These are phyloP conservation scores for Timema podura DNA, from an alignment of 2,888 invertebrate species.

Conservation along the genomic window DNA sequence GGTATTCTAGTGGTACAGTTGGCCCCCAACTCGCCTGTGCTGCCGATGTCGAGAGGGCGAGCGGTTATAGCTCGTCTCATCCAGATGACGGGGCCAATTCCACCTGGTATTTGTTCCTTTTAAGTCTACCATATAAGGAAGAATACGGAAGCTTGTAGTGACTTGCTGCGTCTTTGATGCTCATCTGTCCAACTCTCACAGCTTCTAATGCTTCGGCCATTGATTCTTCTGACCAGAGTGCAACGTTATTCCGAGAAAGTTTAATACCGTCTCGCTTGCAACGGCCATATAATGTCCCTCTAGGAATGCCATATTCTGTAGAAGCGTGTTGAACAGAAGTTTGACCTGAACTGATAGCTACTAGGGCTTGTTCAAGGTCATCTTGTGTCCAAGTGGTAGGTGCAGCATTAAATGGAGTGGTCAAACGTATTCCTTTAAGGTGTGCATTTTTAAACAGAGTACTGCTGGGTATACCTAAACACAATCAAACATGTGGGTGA, in stretches of 20 bases:
- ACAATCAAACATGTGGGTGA: slow-evolving; percentile 12
- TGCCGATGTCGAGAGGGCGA: too few relatives aligned
- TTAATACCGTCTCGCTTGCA: slow-evolving; percentile 89
- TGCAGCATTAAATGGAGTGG: slow-evolving; percentile 87
- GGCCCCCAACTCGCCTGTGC: too few relatives aligned
- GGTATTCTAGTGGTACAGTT: too few relatives aligned
- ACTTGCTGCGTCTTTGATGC: slow-evolving; percentile 88
- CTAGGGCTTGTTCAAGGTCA: slow-evolving; percentile 76
- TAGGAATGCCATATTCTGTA: slow-evolving; percentile 81
- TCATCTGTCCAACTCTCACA: slow-evolving; percentile 84
- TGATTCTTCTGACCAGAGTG: slow-evolving; percentile 90
- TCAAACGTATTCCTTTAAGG: slow-evolving; percentile 81
- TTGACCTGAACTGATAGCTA: slow-evolving; percentile 74
- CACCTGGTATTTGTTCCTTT: slow-evolving; percentile 75
- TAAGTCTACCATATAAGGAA: slow-evolving; percentile 83
- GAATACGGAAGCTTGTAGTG: slow-evolving; percentile 88
- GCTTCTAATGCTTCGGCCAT: slow-evolving; percentile 89
- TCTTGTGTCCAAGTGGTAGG: slow-evolving; percentile 84
- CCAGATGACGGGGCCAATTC: slow-evolving; percentile 42
- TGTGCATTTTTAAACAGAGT: slow-evolving; percentile 88
- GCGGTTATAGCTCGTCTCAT: too few relatives aligned
- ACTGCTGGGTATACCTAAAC: slow-evolving; percentile 77
- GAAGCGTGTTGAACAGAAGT: slow-evolving; percentile 83
- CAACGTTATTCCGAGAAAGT: slow-evolving; percentile 81
- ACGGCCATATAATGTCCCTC: slow-evolving; percentile 81